Base-by-base conservation (phyloP, 1,140 invertebrate species). In the Tribolium madens region DNA sequence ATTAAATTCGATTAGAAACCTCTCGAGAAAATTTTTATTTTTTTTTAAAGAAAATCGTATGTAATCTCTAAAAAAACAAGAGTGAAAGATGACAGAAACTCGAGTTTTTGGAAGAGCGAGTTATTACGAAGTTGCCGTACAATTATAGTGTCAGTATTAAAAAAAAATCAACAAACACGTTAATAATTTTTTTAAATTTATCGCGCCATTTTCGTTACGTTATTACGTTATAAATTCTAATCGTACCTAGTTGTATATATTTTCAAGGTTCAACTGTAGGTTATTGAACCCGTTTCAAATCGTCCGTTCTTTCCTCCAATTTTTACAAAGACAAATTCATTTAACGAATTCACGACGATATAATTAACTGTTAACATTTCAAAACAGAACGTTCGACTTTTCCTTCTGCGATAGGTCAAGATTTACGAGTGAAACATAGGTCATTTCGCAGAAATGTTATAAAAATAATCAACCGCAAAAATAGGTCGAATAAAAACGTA, bases 151-250 rank as follows among this genome's bases (percentile, higher is more conserved):
- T 33, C 57, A 33, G 26, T n/a, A n/a, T n/a, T n/a, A n/a, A n/a
- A 64, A 57, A 57, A 21, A 18, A 17, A 57, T 33, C 57, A 31
- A 12, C 12, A 5, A 64, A 36, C 36, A 12, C 21, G 21, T 33
- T 64, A 64, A 33, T 33, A 33, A 64, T 33, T 31, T 42, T 31
- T 26, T 21, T n/a, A n/a, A 64, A 64, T 64, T 64, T 64, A 64
- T 64, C 57, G 57, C 52, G 52, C 52, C 52, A 21, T 57, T 57
- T 64, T 33, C 57, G 26, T 64, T 31, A 64, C 17, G 52, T 57
- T 57, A 18, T 64, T 64, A 64, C 26, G 57, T 64, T 64, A 64
- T 64, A 64, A 57, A 57, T 57, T 57, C 52, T 57, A 64, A 64
- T 64, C 57, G 57, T 33, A 64, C 21, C 21, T 33, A 33, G 57